Base-by-base conservation (phyloP, 1,140 invertebrate genomes). In the Calosoma granatense region DNA sequence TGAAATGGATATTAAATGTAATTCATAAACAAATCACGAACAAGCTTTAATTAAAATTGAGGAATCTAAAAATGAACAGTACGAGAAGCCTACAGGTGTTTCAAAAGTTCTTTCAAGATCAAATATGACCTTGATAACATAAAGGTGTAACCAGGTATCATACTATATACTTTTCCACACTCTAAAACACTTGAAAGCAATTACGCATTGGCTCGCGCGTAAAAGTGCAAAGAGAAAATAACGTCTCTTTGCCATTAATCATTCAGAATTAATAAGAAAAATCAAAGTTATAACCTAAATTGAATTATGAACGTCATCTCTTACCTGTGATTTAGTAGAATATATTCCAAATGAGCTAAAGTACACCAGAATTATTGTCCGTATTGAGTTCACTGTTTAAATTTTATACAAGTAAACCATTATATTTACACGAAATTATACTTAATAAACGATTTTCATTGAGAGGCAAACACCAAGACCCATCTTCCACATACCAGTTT, bases 41-140 rank as follows among this genome's bases (percentile, higher is more conserved):
- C 26, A 9, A 36, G 6, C 6, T 36, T 36, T 36, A 36, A 36
- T 36, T 36, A n/a, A 12, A 47, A 47, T 9, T 47, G 17, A 12
- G 6, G 15, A 9, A 47, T 47, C 4, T 47, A 17, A 12, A 17
- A 9, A 9, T 47, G 4, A 47, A 17, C 41, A 47, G 9, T 12
- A 11, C 3, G 17, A 17, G 41, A 47, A 11, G 41, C 41, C 41
- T 47, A 47, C 41, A 47, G 41, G 41, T 47, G 41, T 47, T 47
- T 47, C 41, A 17, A 47, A 47, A 47, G 17, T 47, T 47, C 41
- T 47, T 47, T 47, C 14, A 17, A 47, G 41, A 47, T 47, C 41
- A 47, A 47, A 47, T 12, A 47, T 47, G 41, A 47, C 41, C 41
- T 47, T 47, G 41, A 47, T 47, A 47, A 47, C 4, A 11, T 47